Conservation (phyloP, 2,888 invertebrate species). For the Hermaeophaga mercurialis region DNA sequence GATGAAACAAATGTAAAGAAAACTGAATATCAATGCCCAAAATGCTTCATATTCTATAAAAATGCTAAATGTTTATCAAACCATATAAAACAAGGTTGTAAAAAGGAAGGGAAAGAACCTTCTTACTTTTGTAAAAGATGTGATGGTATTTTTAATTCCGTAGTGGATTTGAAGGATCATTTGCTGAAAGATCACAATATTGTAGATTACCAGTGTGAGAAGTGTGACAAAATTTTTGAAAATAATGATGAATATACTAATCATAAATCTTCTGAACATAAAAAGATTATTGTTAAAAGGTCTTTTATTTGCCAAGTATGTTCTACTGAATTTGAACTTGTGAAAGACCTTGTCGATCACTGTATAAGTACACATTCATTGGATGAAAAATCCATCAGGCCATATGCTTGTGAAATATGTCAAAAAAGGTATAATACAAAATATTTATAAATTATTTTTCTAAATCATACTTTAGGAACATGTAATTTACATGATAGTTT, state of each 20-base stretch:
- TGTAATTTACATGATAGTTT: too few relatives aligned
- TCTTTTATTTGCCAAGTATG: conserved; percentile 44
- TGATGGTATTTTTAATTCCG: conserved; percentile 28
- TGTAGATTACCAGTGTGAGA: conserved; percentile 24
- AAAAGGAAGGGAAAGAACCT: conserved; percentile 25
- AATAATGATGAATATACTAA: conserved; percentile 22
- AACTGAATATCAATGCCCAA: conserved; percentile 31
- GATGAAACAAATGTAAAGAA: conserved; percentile 22
- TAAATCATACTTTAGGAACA: too few relatives aligned
- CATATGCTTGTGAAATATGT: conserved; percentile 47
- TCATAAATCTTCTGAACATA: conserved; percentile 30
- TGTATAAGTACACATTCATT: conserved; percentile 41
- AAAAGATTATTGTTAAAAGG: conserved; percentile 17
- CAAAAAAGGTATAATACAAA: conserved; percentile 36
- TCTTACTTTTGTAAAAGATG: conserved; percentile 32
- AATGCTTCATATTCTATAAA: conserved; percentile 31
- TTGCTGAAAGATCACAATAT: conserved; percentile 28
- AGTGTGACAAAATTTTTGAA: conserved; percentile 28
- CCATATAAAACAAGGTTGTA: conserved; percentile 30
- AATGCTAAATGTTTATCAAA: conserved; percentile 28
- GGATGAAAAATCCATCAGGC: conserved; percentile 43
- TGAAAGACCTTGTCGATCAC: conserved; percentile 44
- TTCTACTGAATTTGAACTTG: conserved; percentile 36
- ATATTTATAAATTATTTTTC: too few relatives aligned
- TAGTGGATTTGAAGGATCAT: conserved; percentile 29